Conservation (phyloP, 2,113 vertebrate genomes). For the Microtus richardsoni region DNA sequence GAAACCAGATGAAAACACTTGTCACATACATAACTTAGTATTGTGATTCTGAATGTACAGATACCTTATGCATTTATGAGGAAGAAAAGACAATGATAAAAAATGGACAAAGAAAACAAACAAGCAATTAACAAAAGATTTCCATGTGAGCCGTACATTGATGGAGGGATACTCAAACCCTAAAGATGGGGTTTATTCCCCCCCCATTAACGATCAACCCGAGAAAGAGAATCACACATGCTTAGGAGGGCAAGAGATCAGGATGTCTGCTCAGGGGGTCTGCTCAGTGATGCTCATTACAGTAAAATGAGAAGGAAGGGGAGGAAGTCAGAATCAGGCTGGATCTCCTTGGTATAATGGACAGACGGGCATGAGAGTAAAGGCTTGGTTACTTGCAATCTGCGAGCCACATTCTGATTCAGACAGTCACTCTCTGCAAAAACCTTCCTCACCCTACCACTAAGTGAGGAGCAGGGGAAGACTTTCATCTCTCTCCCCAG, state of each 20-base stretch:
- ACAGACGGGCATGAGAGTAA: not conserved
- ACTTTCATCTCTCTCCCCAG: not conserved
- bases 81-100: not conserved
- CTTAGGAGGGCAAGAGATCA: not conserved
- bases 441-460: not conserved
- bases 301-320: not conserved
- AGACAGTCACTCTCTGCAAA: not conserved
- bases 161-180: constrained; percentile 3
- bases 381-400: not conserved
- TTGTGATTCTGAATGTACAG: not conserved
- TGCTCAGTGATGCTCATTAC: not conserved
- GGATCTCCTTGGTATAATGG: not conserved
- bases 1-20: not conserved
- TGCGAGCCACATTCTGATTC: not conserved
- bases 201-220: not conserved
- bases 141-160: not conserved
- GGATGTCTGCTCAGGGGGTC: not conserved
- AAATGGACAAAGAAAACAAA: constrained; percentile 36
- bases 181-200: not conserved
- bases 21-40: not conserved
- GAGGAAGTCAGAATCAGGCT: not conserved
- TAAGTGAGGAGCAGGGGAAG: not conserved
- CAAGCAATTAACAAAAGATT: not conserved
- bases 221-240: not conserved
- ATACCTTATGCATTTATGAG: not conserved